phyloP scores from a whole-genome alignment of 1,140 invertebrate genomes.

The Ceratitis capitata region DNA sequence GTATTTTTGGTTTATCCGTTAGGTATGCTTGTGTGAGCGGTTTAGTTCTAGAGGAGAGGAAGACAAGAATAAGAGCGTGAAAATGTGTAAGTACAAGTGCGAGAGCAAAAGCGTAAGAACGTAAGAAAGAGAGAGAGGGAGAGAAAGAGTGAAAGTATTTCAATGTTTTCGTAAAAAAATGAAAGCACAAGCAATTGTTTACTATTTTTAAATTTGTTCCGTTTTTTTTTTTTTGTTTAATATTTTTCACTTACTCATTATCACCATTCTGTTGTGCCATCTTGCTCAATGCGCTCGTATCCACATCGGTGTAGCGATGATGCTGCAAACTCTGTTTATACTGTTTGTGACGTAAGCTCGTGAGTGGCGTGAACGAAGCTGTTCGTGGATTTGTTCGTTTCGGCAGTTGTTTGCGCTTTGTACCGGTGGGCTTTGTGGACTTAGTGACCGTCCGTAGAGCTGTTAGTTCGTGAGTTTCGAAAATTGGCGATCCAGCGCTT shows the following conservation, averaged over 20 bases:
- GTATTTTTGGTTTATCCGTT: conserved; percentile 52
- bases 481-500: not conserved
- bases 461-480: not conserved
- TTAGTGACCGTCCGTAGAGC: not conserved
- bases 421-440: not conserved
- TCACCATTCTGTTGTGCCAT: conserved; percentile 44
- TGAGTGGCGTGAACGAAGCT: not conserved
- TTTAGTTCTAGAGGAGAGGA: conserved; percentile 49
- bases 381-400: not conserved
- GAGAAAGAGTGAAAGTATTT: not conserved
- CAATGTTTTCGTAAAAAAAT: not conserved
- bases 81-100: not conserved
- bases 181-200: not conserved
- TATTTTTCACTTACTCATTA: conserved; percentile 50
- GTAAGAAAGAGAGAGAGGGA: no score
- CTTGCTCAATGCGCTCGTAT: conserved; percentile 6
- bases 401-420: not conserved
- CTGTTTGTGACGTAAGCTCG: not conserved
- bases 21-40: conserved; percentile 48
- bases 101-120: no score
- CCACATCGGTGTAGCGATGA: conserved; percentile 52
- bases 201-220: not conserved
- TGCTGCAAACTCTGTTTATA: conserved; percentile 12
- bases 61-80: not conserved
- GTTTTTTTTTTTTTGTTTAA: not conserved